phyloP scores from a whole-genome alignment of 2,113 vertebrate genomes.

The Hippocampus comes region DNA sequence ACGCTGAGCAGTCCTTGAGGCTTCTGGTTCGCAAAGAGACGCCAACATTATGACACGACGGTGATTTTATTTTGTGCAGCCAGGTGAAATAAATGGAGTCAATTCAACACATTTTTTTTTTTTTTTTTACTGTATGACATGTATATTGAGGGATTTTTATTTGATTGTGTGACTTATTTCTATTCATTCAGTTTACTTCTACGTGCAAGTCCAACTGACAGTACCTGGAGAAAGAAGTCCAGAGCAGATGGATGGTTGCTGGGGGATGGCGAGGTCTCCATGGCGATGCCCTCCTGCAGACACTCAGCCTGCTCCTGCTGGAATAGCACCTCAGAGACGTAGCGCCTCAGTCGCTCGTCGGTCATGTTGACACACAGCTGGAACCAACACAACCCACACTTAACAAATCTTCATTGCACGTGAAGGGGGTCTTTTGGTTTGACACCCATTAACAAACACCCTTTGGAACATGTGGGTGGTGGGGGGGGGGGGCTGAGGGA shows the following conservation, averaged over 20 bases:
- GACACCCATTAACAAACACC: slow-evolving; percentile 3
- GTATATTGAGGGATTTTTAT: no score
- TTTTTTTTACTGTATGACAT: no score
- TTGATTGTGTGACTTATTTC: no score
- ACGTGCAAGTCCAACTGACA: neutral
- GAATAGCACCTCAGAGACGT: slow-evolving; percentile 87
- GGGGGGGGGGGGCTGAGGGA: fast-evolving
- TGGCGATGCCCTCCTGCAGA: slow-evolving; percentile 87
- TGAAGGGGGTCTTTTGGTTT: slow-evolving; percentile 9
- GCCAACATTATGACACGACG: slow-evolving; percentile 7
- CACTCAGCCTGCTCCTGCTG: slow-evolving; percentile 89
- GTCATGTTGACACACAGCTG: slow-evolving; percentile 96
- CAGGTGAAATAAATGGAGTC: no score
- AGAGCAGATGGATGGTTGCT: slow-evolving; percentile 79
- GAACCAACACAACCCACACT: slow-evolving; percentile 46
- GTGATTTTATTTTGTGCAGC: no score
- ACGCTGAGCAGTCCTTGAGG: slow-evolving; percentile 86
- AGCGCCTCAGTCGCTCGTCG: slow-evolving; percentile 89
- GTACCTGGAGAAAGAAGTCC: slow-evolving; percentile 95
- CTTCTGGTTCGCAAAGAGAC: slow-evolving; percentile 70
- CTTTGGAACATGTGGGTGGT: slow-evolving; percentile 11
- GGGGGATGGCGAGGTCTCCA: slow-evolving; percentile 82
- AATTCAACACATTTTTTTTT: no score
- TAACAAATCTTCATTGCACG: slow-evolving; percentile 15
- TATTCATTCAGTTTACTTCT: no score